A percentile compares a stretch with the other conserved stretches of the same genome.
These are phyloP conservation scores for Eciton burchellii DNA, from an alignment of 1,140 invertebrate species.

Conservation along the genomic window DNA sequence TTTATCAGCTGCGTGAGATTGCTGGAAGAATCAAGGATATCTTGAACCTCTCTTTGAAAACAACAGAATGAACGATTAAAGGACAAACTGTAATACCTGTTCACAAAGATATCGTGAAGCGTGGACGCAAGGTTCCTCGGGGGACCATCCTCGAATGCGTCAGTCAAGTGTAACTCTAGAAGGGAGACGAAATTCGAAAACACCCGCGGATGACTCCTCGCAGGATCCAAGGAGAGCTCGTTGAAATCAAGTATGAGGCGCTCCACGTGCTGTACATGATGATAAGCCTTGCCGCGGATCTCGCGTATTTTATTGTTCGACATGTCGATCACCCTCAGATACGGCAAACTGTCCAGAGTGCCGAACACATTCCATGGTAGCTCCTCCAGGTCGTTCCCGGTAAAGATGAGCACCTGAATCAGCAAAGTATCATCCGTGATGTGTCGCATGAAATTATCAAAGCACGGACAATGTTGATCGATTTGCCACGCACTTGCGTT, in stretches of 20 bases:
- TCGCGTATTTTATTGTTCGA: slow-evolving; percentile 91
- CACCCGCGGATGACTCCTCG: slow-evolving; percentile 89
- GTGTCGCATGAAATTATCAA: background rate
- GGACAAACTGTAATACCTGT: slow-evolving; percentile 82
- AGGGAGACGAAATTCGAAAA: slow-evolving; percentile 93
- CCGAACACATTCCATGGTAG: slow-evolving; percentile 92
- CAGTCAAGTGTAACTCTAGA: slow-evolving; percentile 90
- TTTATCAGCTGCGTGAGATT: slow-evolving; percentile 89
- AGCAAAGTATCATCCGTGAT: slow-evolving; percentile 6
- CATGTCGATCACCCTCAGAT: slow-evolving; percentile 91
- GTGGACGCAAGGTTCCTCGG: slow-evolving; percentile 88
- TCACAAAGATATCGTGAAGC: slow-evolving; percentile 91
- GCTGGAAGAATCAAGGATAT: slow-evolving; percentile 73
- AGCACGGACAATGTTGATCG: background rate
- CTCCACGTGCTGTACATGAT: slow-evolving; percentile 90
- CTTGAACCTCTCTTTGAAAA: background rate
- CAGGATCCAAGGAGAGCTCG: slow-evolving; percentile 87
- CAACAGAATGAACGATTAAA: background rate
- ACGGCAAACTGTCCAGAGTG: slow-evolving; percentile 86
- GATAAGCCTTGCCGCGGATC: slow-evolving; percentile 92
- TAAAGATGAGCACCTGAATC: slow-evolving; percentile 90
- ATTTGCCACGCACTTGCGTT: slow-evolving; percentile 85
- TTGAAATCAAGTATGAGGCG: slow-evolving; percentile 92
- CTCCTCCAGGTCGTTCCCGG: slow-evolving; percentile 89
- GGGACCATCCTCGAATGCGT: slow-evolving; percentile 91